These are phyloP conservation scores for Coreoperca whiteheadi DNA, from an alignment of 2,113 vertebrate genomes.

Conservation along the genomic window DNA sequence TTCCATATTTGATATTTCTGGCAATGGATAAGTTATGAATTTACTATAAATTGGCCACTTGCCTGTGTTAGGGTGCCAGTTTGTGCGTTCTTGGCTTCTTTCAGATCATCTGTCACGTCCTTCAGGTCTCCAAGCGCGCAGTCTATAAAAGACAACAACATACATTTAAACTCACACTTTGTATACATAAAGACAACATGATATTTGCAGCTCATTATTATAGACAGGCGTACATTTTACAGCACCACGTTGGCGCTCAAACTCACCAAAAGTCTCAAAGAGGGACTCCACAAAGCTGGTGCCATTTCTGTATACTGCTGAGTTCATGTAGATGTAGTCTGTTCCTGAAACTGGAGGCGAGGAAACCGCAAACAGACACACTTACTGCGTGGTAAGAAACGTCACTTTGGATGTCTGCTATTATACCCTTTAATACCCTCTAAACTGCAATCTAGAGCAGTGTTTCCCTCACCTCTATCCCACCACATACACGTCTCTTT, in stretches of 20 bases:
- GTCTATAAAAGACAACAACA: slow-evolving; percentile 78
- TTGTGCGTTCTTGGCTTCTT: slow-evolving; percentile 77
- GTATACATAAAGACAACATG: too few species aligned
- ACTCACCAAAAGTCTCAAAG: slow-evolving; percentile 95
- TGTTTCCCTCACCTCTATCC: too few species aligned
- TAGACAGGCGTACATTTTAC: not conserved
- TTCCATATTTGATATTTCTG: not conserved
- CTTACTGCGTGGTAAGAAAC: not conserved
- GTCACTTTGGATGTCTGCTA: not conserved
- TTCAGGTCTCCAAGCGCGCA: slow-evolving; percentile 91
- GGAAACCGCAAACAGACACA: slow-evolving; percentile 2
- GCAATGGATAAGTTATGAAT: not conserved
- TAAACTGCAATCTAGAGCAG: not conserved
- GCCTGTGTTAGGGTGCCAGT: slow-evolving; percentile 75
- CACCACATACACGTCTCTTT: not conserved
- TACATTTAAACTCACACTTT: not conserved
- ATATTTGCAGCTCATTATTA: not conserved
- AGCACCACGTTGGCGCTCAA: not conserved
- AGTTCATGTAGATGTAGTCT: slow-evolving; percentile 95
- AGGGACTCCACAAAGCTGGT: slow-evolving; percentile 99
- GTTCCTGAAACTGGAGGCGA: slow-evolving; percentile 86
- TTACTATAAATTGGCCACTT: slow-evolving; percentile 21
- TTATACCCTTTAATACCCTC: not conserved
- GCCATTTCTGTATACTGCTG: slow-evolving; percentile 91
- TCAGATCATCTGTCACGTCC: slow-evolving; percentile 89